Evolutionary conservation across 2,888 invertebrate species (phyloP).

Genomic region (Gryllus longicercus): DNA sequence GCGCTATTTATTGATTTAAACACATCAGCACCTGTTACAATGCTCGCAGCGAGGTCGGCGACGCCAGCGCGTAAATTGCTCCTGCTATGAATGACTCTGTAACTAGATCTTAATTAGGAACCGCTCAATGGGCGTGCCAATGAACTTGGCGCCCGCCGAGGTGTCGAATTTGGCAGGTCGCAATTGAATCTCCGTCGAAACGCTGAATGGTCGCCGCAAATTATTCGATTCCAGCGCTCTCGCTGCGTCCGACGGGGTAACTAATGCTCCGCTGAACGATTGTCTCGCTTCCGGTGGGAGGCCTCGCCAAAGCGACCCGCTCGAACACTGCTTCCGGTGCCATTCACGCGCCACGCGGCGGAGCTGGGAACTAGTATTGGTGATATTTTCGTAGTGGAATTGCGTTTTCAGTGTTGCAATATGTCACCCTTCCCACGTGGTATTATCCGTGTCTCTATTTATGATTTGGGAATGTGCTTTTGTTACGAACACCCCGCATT

Average conservation of each 20-base stretch:
- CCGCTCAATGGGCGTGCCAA: background rate
- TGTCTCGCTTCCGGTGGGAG: background rate
- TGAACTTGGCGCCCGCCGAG: background rate
- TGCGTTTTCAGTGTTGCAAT: too few species aligned
- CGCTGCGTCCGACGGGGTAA: slow-evolving; percentile 3
- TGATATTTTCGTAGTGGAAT: too few species aligned
- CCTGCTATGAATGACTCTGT: background rate
- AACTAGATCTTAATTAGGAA: slow-evolving; percentile 8
- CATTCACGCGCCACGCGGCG: background rate
- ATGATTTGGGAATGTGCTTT: too few species aligned
- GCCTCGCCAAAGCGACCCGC: background rate
- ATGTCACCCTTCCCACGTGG: too few species aligned
- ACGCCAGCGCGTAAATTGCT: background rate
- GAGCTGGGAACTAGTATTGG: background rate
- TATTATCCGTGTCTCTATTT: too few species aligned
- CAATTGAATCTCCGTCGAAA: slow-evolving; percentile 17
- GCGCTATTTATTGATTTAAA: background rate
- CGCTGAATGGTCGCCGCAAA: slow-evolving; percentile 6
- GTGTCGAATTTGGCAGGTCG: slow-evolving; percentile 9
- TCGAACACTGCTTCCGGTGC: background rate
- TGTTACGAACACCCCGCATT: too few species aligned
- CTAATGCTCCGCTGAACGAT: slow-evolving; percentile 17
- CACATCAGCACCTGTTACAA: slow-evolving; percentile 4
- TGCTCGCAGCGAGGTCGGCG: background rate
- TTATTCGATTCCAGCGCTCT: background rate